These are phyloP conservation scores for Heliconius aoede DNA, from an alignment of 2,888 invertebrate genomes.

Conservation along the genomic window DNA sequence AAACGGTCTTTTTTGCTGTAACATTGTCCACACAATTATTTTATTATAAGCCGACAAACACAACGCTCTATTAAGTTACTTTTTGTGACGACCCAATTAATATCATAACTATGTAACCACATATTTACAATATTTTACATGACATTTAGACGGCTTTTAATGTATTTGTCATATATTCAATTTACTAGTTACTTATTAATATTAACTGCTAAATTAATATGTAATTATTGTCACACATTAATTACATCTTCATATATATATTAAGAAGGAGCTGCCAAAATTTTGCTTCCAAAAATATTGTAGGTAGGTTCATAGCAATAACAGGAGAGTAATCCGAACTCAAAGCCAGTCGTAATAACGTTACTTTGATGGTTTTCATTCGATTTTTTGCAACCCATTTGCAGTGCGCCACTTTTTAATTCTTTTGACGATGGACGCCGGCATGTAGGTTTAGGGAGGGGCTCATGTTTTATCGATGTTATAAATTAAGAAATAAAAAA, in stretches of 20 bases:
- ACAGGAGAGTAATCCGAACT: conserved; percentile 51
- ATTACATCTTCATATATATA: background rate
- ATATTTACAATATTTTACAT: too few species aligned
- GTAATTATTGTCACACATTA: background rate
- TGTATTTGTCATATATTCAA: too few species aligned
- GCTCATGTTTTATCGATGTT: conserved; percentile 13
- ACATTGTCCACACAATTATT: too few species aligned
- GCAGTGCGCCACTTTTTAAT: conserved; percentile 66
- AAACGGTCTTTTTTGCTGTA: too few species aligned
- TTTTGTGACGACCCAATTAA: too few species aligned
- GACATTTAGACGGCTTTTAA: too few species aligned
- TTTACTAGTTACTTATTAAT: too few species aligned
- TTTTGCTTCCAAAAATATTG: conserved; percentile 20
- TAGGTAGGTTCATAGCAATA: conserved; percentile 25
- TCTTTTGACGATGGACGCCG: conserved; percentile 62
- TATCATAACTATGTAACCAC: too few species aligned
- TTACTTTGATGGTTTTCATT: conserved; percentile 57
- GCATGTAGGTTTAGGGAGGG: conserved; percentile 44
- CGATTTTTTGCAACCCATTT: conserved; percentile 70
- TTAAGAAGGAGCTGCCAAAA: conserved; percentile 5
- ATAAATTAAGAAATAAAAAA: too few species aligned
- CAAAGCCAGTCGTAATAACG: conserved; percentile 58
- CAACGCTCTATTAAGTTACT: too few species aligned
- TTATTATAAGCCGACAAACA: too few species aligned
- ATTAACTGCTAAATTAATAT: too few species aligned